Evolutionary conservation across 2,113 vertebrate species (phyloP), one percentile per base, ranked within the genome.

Genomic region (Siphamia tubifer): DNA sequence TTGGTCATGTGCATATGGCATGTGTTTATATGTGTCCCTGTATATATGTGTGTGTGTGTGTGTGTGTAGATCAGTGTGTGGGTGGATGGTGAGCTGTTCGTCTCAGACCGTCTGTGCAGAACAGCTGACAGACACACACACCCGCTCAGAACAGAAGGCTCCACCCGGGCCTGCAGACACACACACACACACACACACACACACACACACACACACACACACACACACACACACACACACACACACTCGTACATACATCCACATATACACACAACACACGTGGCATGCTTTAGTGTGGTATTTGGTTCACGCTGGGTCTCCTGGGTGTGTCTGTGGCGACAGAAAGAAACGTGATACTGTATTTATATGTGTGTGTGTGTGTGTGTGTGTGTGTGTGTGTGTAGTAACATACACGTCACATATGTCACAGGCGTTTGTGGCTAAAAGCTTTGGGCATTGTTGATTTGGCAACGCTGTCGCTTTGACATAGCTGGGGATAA

Each of bases 41-140:
- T 48, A 21, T 47, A 20, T 65, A 40, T 71, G 48, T 65, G 66
- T 60, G 24, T 73, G 39, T 64, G 61, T 71, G 55, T 68, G 42
- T 31, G 53, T 40, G 34, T 62, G 52, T 15, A 23, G 34, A n/a
- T 49, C 16, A 16, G 65, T n/a, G 11, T 25, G 78, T 75, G 82
- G 81, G 77, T 60, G 79, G 58, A 56, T 74, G 67, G 86, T 64
- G 72, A 83, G 70, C 75, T 77, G 79, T 78, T 73, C 65, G 45
- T 70, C 79, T 78, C 77, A 32, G 84, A 83, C 83, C 86, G 79
- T 89, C 85, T 89, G 86, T 83, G 83, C 81, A 65, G 74, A 85
- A 85, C 88, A 90, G 86, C 86, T 90, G 86, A 89, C 81, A 77
- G 56, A 75, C 77, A 64, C 75, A 74, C 78, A 74, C 42, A 72